Evolutionary conservation across 2,113 vertebrate species (phyloP), one percentile per base, ranked within the genome.

Genomic region (Scopus umbretta): DNA sequence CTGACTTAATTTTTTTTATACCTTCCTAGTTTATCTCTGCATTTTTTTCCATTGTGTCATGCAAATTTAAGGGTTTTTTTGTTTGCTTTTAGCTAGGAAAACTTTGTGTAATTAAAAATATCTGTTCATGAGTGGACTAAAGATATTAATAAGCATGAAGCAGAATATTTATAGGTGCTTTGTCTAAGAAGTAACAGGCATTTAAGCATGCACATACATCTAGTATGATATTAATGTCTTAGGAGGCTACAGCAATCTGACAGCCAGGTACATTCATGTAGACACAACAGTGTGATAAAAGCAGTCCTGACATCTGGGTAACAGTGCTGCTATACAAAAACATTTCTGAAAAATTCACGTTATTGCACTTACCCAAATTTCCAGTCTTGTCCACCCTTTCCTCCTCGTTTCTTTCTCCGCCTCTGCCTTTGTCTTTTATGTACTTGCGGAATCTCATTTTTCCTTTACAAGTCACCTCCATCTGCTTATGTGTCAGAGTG

Each of bases 301-400:
- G 97, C 97, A 76, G 68, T 97, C 92, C 97, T 97, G 98, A 97
- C 96, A 97, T 97, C 98, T 97, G 98, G 97, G 98, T 98, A 98
- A 88, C 94, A 98, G 98, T 86, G 91, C 96, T 80, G 43, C 40
- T 52, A 16, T 80, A 76, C 47, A 95, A 90, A 96, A 96, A 40
- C 76, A 78, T 70, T 89, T 97, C 96, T 91, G 94, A 97, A 80
- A 96, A 95, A 96, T 97, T 95, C 95, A 66, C 85, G 59, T 97
- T 94, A 96, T 97, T 98, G 88, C 97, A 98, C 98, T 99, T 98
- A 98, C 98, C 98, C 94, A 91, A 78, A 45, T 96, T 94, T 96
- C 88, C 83, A 66, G 88, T 85, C 88, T 95, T 40, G 80, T 95
- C 94, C 92, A 47, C 30, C 63, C 76, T 66, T 90, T 84, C 68